These are phyloP conservation scores for Zaprionus obscuricornis DNA, from an alignment of 2,888 invertebrate species.

Conservation along the genomic window DNA sequence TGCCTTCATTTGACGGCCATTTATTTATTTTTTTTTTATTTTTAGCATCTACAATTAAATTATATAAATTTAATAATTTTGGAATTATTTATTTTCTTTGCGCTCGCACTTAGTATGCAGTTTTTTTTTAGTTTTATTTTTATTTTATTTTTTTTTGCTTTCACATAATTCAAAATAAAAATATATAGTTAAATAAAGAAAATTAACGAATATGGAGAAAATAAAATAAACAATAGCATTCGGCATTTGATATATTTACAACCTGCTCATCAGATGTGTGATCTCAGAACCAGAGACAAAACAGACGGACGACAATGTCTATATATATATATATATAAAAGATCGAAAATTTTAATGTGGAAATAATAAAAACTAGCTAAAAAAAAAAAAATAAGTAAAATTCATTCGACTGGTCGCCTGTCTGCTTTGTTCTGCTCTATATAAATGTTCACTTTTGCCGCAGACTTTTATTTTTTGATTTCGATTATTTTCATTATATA, in stretches of 20 bases:
- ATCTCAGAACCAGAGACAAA: too few relatives aligned
- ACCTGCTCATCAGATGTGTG: too few relatives aligned
- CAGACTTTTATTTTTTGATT: conserved; percentile 63
- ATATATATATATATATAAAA: neutral
- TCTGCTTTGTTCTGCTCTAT: neutral
- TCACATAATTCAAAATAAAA: conserved; percentile 3
- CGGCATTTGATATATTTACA: too few relatives aligned
- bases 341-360: conserved; percentile 2
- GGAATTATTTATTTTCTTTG: conserved; percentile 60
- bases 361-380: neutral
- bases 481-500: conserved; percentile 48
- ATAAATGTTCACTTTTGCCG: conserved; percentile 20
- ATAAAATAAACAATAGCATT: too few relatives aligned
- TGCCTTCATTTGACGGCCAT: conserved; percentile 37
- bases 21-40: conserved; percentile 29
- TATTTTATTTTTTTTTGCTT: too few relatives aligned
- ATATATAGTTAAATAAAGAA: neutral
- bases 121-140: conserved; percentile 43
- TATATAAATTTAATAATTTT: conserved; percentile 68
- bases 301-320: too few relatives aligned
- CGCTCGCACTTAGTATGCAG: conserved; percentile 47
- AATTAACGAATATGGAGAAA: conserved; percentile 36
- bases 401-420: conserved; percentile 45
- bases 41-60: conserved; percentile 36
- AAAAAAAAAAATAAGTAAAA: conserved; percentile 43